Conservation (phyloP, 2,113 vertebrate species). For the Bombycilla garrulus region DNA sequence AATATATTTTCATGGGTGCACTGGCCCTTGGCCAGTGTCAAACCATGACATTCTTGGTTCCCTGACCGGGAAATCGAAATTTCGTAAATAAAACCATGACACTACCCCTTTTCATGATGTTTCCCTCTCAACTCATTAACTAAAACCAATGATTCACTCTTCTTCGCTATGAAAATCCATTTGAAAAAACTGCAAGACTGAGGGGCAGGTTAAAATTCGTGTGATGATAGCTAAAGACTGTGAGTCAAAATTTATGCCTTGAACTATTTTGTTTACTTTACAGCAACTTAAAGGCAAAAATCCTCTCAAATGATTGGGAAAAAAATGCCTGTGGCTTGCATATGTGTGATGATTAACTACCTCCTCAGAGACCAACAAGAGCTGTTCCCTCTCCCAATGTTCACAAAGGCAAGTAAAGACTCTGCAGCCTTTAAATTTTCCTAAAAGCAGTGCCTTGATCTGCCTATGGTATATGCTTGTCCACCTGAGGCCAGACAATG, state of each 20-base stretch:
- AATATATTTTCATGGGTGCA: no score
- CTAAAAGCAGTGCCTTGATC: neutral
- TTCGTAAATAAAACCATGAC: no score
- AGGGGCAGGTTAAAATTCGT: neutral
- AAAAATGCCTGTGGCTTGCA: neutral
- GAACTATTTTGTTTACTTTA: neutral
- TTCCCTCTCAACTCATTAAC: neutral
- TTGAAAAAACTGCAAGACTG: neutral
- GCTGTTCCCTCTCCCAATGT: accelerated
- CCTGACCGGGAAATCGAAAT: no score
- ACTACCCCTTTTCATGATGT: neutral
- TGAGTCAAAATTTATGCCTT: neutral
- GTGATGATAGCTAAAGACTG: neutral
- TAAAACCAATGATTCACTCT: neutral
- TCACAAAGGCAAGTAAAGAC: neutral
- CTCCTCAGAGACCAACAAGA: neutral
- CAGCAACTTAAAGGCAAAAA: neutral
- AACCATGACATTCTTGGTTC: no score
- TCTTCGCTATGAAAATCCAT: neutral
- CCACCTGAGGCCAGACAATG: neutral
- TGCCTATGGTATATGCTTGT: neutral
- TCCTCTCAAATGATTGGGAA: neutral
- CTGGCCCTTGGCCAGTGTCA: no score
- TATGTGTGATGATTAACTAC: neutral
- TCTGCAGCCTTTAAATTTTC: neutral